Evolutionary conservation across 2,113 vertebrate genomes (phyloP), one percentile per base, ranked within the genome.

Genomic region (Abramis brama): DNA sequence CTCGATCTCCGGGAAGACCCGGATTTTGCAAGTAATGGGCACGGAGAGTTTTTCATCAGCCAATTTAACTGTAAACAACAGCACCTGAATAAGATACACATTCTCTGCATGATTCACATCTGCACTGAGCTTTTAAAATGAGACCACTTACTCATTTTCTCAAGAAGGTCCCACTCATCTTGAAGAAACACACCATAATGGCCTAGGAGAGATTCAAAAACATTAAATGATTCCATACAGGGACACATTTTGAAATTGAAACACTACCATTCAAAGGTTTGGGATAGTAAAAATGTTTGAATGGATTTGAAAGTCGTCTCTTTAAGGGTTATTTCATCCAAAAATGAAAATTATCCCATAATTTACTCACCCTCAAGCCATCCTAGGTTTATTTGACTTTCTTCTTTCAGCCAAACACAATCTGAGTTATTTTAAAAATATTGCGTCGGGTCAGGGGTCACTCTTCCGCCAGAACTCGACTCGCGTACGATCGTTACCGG

Each of bases 11-110:
- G 96, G 93, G 90, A 99, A 99, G 87, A 99, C 96, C 0, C 98
- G 96, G 93, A 99, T 99, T 94, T 99, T 99, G 93, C 98, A 99
- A 0, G 98, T 99, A 93, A 99, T 93, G 0, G 98, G 98, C 89
- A 99, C 97, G 0, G 97, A 97, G 76, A 99, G 95, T 87, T 96
- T 98, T 91, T 98, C 96, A 0, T 97, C 93, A 86, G 97, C 98
- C 91, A 97, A 91, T 86, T 95, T 93, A 91, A 99, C 98, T 99
- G 92, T 77, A 87, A 86, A 87, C 87, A 17, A 83, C 27, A 64
- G 21, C 62, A 74, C 0, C 17, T 8, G 12, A 17, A 64, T 75
- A 11, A 45, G 13, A 52, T 23, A 57, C 68, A n/a, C 6, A 45
- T 43, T 71, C 5, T 62, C 27, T 15, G 5, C 17, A 8, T 1